These are phyloP conservation scores for Halisarca cf. caerulea DNA, from an alignment of 37 sponge, comb jelly and placozoan species.

Conservation along the genomic window DNA sequence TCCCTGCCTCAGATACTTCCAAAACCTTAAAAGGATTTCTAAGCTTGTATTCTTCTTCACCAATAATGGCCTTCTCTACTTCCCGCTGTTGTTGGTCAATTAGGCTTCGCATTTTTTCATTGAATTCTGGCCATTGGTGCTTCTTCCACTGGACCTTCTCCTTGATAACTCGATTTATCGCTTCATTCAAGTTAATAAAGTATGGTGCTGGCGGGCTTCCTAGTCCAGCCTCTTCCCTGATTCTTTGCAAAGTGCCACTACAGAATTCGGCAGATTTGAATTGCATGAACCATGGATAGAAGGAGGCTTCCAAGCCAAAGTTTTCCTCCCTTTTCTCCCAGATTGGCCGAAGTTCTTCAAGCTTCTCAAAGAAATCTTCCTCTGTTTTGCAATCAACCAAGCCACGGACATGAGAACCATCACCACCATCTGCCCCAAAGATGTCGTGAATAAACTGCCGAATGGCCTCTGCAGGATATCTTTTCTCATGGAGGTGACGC, in stretches of 20 bases:
- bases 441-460: neutral
- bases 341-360: neutral
- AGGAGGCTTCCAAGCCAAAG: neutral
- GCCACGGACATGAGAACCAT: neutral
- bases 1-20: neutral
- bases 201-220: slow-evolving; percentile 39
- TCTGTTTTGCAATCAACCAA: neutral
- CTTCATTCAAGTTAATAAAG: slow-evolving; percentile 42
- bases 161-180: slow-evolving; percentile 54
- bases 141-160: slow-evolving; percentile 37
- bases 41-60: neutral
- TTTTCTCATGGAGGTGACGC: neutral
- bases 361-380: neutral
- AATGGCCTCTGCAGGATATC: neutral
- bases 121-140: slow-evolving; percentile 50
- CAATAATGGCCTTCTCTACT: slow-evolving; percentile 9
- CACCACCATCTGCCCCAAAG: neutral
- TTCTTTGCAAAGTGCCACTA: slow-evolving; percentile 3
- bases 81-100: slow-evolving; percentile 5
- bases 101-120: neutral
- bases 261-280: neutral
- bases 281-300: neutral
- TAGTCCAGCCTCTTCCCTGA: slow-evolving; percentile 44
- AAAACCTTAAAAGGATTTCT: neutral
- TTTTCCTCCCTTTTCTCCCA: neutral